Base-by-base conservation (phyloP, 2,113 vertebrate genomes). In the Thomomys bottae region DNA sequence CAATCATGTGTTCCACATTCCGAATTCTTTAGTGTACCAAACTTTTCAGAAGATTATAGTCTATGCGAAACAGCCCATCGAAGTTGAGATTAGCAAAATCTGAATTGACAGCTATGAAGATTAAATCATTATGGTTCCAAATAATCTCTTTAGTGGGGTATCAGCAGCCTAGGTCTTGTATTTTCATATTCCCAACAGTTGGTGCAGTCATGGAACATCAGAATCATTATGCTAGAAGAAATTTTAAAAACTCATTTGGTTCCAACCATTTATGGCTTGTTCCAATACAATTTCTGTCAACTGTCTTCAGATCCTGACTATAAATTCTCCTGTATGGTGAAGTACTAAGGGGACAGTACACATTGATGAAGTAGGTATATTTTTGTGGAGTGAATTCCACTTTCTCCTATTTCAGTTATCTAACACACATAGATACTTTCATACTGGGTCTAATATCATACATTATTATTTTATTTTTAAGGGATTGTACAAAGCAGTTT, bases 131-230 rank as follows among this genome's bases (percentile, higher is more conserved):
- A 49, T 45, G 38, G 34, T 64, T 71, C 12, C 24, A 64, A 89
- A 68, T 34, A 78, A 57, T 72, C 8, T 59, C 73, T 88, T 12
- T 81, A n/a, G 54, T 45, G 30, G 54, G 18, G 7, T 34, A 57
- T 92, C 38, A 81, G 84, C 38, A 92, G 36, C 70, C 9, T 77
- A 5, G 28, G 61, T 36, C 10, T 34, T 83, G 5, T 40, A 68
- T 63, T 88, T 86, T 88, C 30, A 72, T 72, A 83, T 63, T 88
- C 57, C 40, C 11, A 71, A 68, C 54, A 92, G n/a, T 84, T 93
- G 40, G 36, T 54, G 3, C 54, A 81, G 81, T 75, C 78, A 67
- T 36, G 28, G 38, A 38, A 28, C 81, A 80, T 72, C 70, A 84
- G 82, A 73, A 67, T 40, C 75, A 40, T 38, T 77, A 81, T 84